Base-by-base conservation (phyloP, 2,797 vertebrate species). In the Manis pentadactyla region DNA sequence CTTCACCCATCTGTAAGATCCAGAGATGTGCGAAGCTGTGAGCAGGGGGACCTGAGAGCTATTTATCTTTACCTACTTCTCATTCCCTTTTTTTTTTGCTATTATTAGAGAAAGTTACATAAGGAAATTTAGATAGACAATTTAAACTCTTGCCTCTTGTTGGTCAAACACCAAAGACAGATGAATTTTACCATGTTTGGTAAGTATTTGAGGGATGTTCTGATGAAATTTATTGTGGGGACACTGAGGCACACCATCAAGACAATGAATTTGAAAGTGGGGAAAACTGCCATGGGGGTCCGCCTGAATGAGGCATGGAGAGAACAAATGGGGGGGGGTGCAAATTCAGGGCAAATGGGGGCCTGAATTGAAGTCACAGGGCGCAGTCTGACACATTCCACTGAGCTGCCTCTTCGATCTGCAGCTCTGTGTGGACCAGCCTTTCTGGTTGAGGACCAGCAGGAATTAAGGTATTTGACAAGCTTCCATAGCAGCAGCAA, bases 311-410 rank as follows among this genome's bases (percentile, higher is more conserved):
- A 78, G 37, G n/a, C 3, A 23, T 1, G 9, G 19, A 46, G 46
- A 46, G 46, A 46, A 49, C 61, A 37, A n/a, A 63, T 3, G 4
- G 11, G 85, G 12, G 68, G 19, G 49, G 49, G n/a, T n/a, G n/a
- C n/a, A 37, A n/a, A 63, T 4, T 46, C 7, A 46, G 42, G 19
- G 49, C 61, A 37, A n/a, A 63, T 4, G 5, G 11, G 85, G 10
- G 68, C 68, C 73, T n/a, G 21, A n/a, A 15, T 5, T 66, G 59
- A 64, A 23, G 39, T 37, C 10, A 12, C 14, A 15, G 17, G 0
- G 3, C 4, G 2, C 23, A 51, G 2, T 25, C 19, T 61, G 4
- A 29, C 13, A n/a, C 4, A 5, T 27, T 29, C 37, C 6, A 0
- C 12, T 12, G 68, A 71, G 7, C 17, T 29, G 1, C 10, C 49